Evolutionary conservation across 2,113 vertebrate species (phyloP).

Genomic region (Hemiprocne comata): DNA sequence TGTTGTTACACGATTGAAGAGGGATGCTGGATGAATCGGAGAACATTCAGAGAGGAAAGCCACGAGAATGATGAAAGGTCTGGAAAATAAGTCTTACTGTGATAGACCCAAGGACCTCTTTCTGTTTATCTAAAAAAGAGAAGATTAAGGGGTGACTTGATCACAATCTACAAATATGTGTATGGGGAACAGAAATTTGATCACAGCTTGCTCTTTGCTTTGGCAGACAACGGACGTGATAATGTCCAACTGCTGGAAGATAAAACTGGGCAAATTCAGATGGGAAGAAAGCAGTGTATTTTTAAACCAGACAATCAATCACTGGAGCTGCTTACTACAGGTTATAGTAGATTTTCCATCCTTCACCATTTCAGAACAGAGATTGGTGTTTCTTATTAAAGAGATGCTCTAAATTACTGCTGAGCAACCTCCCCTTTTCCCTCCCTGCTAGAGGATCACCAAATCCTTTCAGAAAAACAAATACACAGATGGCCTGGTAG

Average conservation of each 20-base stretch:
- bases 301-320: conserved; percentile 27
- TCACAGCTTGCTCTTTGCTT: not conserved
- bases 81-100: not conserved
- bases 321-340: not conserved
- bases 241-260: not conserved
- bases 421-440: not conserved
- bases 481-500: not conserved
- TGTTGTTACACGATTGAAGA: not conserved
- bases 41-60: not conserved
- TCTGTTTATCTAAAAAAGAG: conserved; percentile 1
- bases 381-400: not conserved
- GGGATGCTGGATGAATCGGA: not conserved
- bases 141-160: conserved; percentile 3
- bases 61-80: not conserved
- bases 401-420: not conserved
- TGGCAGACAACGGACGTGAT: not conserved
- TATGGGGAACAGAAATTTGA: not conserved
- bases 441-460: not conserved
- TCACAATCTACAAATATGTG: not conserved
- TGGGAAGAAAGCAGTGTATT: not conserved
- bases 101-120: not conserved
- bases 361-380: not conserved
- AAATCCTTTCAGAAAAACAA: not conserved
- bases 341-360: not conserved
- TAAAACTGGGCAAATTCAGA: not conserved